Evolutionary conservation across 64 coral and sea anemone genomes (phyloP).

Genomic region (Dendronephthya gigantea): DNA sequence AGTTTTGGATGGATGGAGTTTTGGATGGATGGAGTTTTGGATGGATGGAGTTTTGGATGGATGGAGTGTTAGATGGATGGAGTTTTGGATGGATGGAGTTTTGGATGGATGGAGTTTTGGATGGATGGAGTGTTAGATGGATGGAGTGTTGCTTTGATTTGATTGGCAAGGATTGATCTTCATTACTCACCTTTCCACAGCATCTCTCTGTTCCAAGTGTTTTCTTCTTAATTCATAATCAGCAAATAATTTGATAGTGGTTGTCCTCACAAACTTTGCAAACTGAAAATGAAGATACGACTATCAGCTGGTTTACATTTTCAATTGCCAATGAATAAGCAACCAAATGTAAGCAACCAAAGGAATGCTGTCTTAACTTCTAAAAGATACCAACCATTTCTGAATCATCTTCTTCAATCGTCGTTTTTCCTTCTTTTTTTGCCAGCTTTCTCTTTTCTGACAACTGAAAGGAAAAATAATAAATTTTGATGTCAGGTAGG

Average conservation of each 20-base stretch:
- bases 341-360: too few species aligned
- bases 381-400: slow-evolving; percentile 38
- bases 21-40: too few species aligned
- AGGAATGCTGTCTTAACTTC: not conserved
- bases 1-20: too few species aligned
- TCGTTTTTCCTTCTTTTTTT: slow-evolving; percentile 56
- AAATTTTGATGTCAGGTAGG: not conserved
- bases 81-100: too few species aligned
- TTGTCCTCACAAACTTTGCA: slow-evolving; percentile 56
- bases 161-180: too few species aligned
- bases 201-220: slow-evolving; percentile 63
- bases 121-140: too few species aligned
- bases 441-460: slow-evolving; percentile 92
- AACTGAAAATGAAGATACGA: slow-evolving; percentile 36
- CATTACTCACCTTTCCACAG: slow-evolving; percentile 24
- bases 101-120: too few species aligned
- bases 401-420: slow-evolving; percentile 83
- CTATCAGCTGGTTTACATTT: not conserved
- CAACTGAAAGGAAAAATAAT: slow-evolving; percentile 36
- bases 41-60: too few species aligned
- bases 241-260: slow-evolving; percentile 85
- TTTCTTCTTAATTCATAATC: slow-evolving; percentile 92
- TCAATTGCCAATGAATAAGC: too few species aligned
- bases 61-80: too few species aligned
- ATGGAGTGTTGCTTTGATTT: too few species aligned